Base-by-base conservation (phyloP, 2,888 invertebrate genomes). In the Cylloceria caligata region DNA sequence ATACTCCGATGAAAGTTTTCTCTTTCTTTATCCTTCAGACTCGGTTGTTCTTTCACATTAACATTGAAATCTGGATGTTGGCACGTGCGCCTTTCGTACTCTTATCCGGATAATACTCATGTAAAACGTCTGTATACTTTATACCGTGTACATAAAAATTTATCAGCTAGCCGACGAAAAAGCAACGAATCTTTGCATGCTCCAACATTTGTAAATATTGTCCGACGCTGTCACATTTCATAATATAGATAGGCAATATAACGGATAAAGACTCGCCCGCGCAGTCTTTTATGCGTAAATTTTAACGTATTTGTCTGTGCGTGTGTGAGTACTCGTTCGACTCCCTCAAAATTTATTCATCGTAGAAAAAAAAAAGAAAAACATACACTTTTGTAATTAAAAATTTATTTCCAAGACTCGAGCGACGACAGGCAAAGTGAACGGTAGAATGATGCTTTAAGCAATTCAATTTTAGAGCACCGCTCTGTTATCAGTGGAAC, bases 141-240 rank as follows among this genome's bases (percentile, higher is more conserved):
- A 19, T 60, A 60, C 19, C 7, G 19, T 60, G 60, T 60, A 60
- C 30, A 60, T 60, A 60, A 16, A 16, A 60, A 7, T 60, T 60
- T 34, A 60, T 60, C 60, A 19, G 34, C 19, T 60, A 60, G 19
- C 60, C 60, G 60, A 60, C 60, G 60, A 34, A 60, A 60, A 60
- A 60, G 60, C 60, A 60, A 60, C 60, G 60, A 60, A 60, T 60
- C 60, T 60, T 60, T 34, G 60, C 34, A 34, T 34, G 60, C 16
- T 60, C 16, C 19, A 34, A 60, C 60, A 60, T 60, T 60, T 60
- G 60, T 60, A 60, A 60, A 60, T 60, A 60, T 60, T 36, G 19
- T 60, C 60, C 34, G 36, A 36, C 60, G 60, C 34, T 16, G 60
- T 16, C 34, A 34, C 34, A 60, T 60, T 9, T 60, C 60, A 19